phyloP scores from a whole-genome alignment of 2,888 invertebrate genomes.

The Steromphala cineraria region DNA sequence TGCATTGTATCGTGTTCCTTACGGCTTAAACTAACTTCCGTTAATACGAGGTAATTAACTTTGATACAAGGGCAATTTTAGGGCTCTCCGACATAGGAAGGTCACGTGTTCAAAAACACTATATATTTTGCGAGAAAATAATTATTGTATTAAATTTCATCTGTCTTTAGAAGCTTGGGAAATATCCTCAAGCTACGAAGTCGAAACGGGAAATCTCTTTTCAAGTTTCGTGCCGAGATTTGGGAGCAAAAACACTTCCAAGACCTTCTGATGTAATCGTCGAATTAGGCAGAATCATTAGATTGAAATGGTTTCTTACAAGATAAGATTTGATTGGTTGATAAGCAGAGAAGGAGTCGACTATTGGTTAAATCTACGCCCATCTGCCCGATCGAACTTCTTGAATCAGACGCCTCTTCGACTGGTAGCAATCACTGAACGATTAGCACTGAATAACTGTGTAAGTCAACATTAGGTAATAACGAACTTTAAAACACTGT shows the following conservation, averaged over 20 bases:
- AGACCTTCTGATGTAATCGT: neutral
- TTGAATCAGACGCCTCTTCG: too few relatives aligned
- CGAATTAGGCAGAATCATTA: neutral
- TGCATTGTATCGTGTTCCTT: neutral
- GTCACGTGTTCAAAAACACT: constrained; percentile 7
- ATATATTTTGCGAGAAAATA: neutral
- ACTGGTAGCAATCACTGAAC: too few relatives aligned
- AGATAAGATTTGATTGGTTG: neutral
- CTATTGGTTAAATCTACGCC: neutral
- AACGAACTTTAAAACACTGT: too few relatives aligned
- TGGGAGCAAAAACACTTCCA: neutral
- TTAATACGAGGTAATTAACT: neutral
- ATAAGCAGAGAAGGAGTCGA: neutral
- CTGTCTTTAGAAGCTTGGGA: neutral
- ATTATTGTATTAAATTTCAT: constrained; percentile 14
- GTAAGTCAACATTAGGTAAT: too few relatives aligned
- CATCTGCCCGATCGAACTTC: too few relatives aligned
- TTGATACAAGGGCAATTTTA: neutral
- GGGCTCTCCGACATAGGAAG: neutral
- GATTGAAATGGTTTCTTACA: neutral
- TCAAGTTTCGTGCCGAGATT: neutral
- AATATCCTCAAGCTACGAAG: neutral
- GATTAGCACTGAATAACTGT: too few relatives aligned
- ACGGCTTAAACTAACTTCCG: constrained; percentile 11
- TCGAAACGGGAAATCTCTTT: constrained; percentile 6